Conservation (phyloP, 2,888 invertebrate species). For the Lutraria lutraria region DNA sequence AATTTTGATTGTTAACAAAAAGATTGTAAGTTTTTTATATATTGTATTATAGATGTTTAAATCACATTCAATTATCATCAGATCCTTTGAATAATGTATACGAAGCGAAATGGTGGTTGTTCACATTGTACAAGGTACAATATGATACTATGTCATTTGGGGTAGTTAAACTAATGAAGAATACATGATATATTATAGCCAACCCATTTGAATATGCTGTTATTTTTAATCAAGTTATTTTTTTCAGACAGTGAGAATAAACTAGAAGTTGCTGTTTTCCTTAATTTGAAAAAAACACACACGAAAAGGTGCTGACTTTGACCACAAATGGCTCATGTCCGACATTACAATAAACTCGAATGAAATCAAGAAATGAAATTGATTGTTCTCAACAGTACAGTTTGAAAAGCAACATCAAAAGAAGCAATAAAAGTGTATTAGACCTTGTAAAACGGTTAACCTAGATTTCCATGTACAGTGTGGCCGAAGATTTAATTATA, state of each 20-base stretch:
- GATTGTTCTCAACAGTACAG: not conserved
- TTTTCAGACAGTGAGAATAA: no score
- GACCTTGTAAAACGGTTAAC: slow-evolving; percentile 23
- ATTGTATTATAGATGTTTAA: not conserved
- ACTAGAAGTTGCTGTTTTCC: no score
- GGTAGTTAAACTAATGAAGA: no score
- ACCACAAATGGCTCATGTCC: no score
- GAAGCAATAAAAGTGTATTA: not conserved
- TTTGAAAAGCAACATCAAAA: not conserved
- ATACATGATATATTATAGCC: no score
- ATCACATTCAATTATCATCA: not conserved
- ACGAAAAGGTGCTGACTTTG: no score
- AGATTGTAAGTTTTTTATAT: not conserved
- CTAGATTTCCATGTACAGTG: slow-evolving; percentile 3
- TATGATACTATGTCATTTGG: not conserved
- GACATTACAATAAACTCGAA: no score
- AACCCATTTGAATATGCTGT: no score
- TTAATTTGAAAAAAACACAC: no score
- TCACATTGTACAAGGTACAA: not conserved
- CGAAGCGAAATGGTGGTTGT: slow-evolving; percentile 9
- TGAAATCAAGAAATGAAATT: no score
- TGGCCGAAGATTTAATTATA: slow-evolving; percentile 28
- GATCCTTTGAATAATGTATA: not conserved
- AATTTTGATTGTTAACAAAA: not conserved
- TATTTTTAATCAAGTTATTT: no score